These are phyloP conservation scores for Vireo altiloquus DNA, from an alignment of 2,113 vertebrate species.

Conservation along the genomic window DNA sequence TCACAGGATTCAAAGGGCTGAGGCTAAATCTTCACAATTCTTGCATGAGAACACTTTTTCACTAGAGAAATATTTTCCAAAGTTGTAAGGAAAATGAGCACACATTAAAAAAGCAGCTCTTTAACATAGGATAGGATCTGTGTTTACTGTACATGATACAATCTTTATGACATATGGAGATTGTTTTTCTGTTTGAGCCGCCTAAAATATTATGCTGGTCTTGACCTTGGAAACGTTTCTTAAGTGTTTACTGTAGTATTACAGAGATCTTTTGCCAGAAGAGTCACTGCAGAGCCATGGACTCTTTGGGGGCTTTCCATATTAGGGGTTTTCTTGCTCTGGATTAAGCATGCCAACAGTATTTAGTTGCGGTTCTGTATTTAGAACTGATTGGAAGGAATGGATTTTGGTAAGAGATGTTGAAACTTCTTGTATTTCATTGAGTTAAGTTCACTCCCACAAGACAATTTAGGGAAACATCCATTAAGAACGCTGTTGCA, in stretches of 20 bases:
- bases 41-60: neutral
- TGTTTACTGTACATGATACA: slow-evolving; percentile 11
- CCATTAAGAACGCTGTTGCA: neutral
- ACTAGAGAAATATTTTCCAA: neutral
- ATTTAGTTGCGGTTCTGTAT: slow-evolving; percentile 14
- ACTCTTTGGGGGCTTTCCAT: slow-evolving; percentile 47
- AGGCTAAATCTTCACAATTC: neutral
- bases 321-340: slow-evolving; percentile 59
- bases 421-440: slow-evolving; percentile 33
- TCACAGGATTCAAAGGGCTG: neutral
- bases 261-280: slow-evolving; percentile 39
- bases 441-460: neutral
- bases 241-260: slow-evolving; percentile 13
- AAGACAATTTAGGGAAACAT: neutral
- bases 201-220: slow-evolving; percentile 56
- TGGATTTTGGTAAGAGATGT: slow-evolving; percentile 18
- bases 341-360: slow-evolving; percentile 39
- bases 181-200: slow-evolving; percentile 15
- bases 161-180: slow-evolving; percentile 36
- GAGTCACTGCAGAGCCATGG: slow-evolving; percentile 32
- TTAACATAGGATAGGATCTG: neutral
- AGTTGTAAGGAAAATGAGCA: neutral
- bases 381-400: slow-evolving; percentile 46
- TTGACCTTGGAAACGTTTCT: slow-evolving; percentile 50
- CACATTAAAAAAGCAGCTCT: neutral